Base-by-base conservation (phyloP, 1,140 invertebrate genomes). In the Cotesia vestalis region DNA sequence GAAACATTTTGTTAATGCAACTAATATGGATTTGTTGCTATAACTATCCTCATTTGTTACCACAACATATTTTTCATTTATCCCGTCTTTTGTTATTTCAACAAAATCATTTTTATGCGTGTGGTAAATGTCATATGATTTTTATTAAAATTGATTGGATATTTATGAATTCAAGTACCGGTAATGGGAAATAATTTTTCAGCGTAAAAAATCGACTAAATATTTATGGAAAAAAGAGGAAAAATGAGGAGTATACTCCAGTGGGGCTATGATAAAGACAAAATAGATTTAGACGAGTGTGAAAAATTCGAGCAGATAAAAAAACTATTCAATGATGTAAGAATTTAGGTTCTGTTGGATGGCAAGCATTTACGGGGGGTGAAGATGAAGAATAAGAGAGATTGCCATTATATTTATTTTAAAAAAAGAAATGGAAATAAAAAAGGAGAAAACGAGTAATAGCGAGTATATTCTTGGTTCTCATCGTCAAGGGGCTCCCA, bases 281-380 rank as follows among this genome's bases (percentile, higher is more conserved):
- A 57, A 66, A 53, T 66, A 40, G 38, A 66, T 66, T 66, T 60
- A 12, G 5, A 36, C 14, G 5, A 27, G 14, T 38, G 8, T n/a
- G 53, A 66, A 59, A 72, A 66, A 60, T 53, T 11, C 60, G 11
- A 17, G 27, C 51, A 11, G 27, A 36, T 14, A 27, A 20, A 36
- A 63, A 60, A 66, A 61, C 46, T 67, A 72, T 72, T 72, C 71
- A 72, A 72, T 72, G 57, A 72, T 61, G 55, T 55, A 34, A 52
- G 27, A 72, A 72, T 17, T 46, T 72, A 52, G 36, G 36, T 27
- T 12, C 59, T 72, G 69, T 51, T 55, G 55, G 51, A 71, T 52
- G 64, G 64, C 60, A 35, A 67, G 36, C 55, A 67, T 67, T 72
- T 67, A 53, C 59, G 64, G 71, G 71, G 53, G 53, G 27, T 60